Base-by-base conservation (phyloP, 37 sponge, comb jelly and placozoan species). In the Diacarnus erythraeanus region DNA sequence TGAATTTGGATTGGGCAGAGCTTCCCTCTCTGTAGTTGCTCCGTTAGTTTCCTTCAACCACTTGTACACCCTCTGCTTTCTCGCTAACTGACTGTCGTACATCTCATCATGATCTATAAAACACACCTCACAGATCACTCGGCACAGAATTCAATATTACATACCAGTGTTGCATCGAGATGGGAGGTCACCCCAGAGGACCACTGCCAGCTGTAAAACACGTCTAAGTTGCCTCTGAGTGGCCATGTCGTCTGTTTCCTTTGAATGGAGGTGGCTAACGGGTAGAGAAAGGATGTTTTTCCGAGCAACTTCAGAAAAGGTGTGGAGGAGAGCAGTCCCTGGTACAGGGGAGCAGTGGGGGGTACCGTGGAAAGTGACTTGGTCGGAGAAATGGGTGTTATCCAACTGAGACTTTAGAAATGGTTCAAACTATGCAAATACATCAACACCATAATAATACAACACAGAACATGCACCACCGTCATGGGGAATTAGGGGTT, bases 151-250 rank as follows among this genome's bases (percentile, higher is more conserved):
- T 3, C 69, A 38, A 3, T 6, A 68, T 3, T 22, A n/a, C 6
- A 66, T 61, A 78, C 86, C 72, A 56, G 78, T 58, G 43, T 78
- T 51, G 57, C 35, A 56, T 4, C 81, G 75, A 21, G 9, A 35
- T 5, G 84, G 40, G 31, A 84, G 80, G 42, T 76, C 59, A 20
- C 90, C 94, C 94, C 94, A 93, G 0, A 93, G 83, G 58, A 89
- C 87, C 38, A 57, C 64, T 17, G 74, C 77, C 30, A 93, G 68
- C 72, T 82, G 42, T 71, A 84, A 84, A 17, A 80, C 71, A 0
- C 68, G 67, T 54, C 27, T 42, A 29, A 66, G 31, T 31, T 83
- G 83, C 58, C 41, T 47, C 17, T 74, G 6, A 2, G 74, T 74
- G 27, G 56, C 56, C 25, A 23, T 15, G 35, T 82, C 82, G 1